A percentile compares a stretch with the other conserved stretches of the same genome.
These are phyloP conservation scores for Phrynocephalus vlangalii DNA, from an alignment of 2,797 vertebrate species.

Conservation along the genomic window DNA sequence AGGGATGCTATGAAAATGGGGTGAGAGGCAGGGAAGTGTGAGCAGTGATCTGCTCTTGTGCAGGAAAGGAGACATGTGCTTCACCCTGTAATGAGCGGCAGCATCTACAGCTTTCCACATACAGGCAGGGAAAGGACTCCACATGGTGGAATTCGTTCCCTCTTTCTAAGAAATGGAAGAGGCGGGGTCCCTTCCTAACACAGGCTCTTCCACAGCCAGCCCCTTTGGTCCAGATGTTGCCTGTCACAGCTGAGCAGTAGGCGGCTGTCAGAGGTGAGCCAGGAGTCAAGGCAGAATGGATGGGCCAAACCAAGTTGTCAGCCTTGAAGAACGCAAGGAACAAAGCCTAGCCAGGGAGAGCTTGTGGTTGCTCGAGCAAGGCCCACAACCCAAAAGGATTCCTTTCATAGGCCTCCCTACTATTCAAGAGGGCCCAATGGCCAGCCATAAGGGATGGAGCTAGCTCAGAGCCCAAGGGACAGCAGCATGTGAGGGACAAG, in stretches of 20 bases:
- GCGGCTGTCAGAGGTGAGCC: not conserved
- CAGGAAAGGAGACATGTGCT: not conserved
- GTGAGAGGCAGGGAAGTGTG: not conserved
- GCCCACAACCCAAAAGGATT: not conserved
- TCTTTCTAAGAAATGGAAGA: not conserved
- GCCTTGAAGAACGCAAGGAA: not conserved
- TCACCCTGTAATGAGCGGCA: not conserved
- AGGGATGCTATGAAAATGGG: not conserved
- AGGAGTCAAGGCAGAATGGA: not conserved
- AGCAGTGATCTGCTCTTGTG: not conserved
- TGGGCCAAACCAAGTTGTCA: not conserved
- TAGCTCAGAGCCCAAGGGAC: no score
- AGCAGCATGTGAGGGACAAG: no score
- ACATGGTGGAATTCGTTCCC: not conserved
- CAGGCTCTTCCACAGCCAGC: not conserved
- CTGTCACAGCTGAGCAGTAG: not conserved
- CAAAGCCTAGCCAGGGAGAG: not conserved
- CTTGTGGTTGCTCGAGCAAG: not conserved
- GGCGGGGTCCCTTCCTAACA: not conserved
- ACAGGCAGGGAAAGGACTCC: not conserved
- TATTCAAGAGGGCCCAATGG: no score
- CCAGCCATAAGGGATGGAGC: no score
- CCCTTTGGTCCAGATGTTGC: not conserved
- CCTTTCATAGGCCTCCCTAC: not conserved
- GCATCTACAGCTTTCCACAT: not conserved